A percentile compares a stretch with the other conserved stretches of the same genome.
Evolutionary conservation across 2,797 vertebrate species (phyloP).

Genomic region (Synaphobranchus kaupii): DNA sequence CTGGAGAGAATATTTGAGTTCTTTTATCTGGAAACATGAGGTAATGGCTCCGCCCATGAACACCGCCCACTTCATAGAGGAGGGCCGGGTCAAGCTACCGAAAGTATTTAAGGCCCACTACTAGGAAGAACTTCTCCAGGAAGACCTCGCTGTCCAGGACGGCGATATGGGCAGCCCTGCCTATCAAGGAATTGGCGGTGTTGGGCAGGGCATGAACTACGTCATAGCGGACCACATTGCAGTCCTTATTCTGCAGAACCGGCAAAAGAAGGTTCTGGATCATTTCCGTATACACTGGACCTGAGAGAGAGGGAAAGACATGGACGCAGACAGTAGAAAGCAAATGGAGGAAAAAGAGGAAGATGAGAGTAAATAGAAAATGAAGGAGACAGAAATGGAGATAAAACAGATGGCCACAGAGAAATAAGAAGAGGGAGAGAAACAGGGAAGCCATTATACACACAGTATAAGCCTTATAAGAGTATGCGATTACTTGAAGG

Average conservation of each 20-base stretch:
- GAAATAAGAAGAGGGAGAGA: neutral
- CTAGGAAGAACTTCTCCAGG: constrained; percentile 99
- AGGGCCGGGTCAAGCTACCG: constrained; percentile 71
- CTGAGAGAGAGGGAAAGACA: constrained; percentile 63
- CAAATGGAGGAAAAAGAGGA: neutral
- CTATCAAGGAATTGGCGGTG: constrained; percentile 97
- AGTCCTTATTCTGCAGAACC: constrained; percentile 94
- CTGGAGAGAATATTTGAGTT: constrained; percentile 75
- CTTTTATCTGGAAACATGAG: constrained; percentile 83
- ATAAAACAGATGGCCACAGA: neutral
- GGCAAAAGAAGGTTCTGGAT: constrained; percentile 96
- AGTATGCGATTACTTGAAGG: too few species aligned
- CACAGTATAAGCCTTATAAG: too few species aligned
- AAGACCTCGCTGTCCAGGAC: constrained; percentile 99
- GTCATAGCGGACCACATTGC: constrained; percentile 94
- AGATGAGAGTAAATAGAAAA: too few species aligned
- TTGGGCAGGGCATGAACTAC: constrained; percentile 97
- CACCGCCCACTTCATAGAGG: neutral
- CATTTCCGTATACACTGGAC: constrained; percentile 98
- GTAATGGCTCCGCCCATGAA: constrained; percentile 83
- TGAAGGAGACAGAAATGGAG: neutral
- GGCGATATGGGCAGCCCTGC: constrained; percentile 96
- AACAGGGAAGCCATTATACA: neutral
- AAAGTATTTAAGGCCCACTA: constrained; percentile 97
- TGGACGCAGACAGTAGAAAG: neutral